Evolutionary conservation across 2,888 invertebrate species (phyloP), one percentile per base, ranked within the genome.

Genomic region (Lepidocyrtinus sp.): DNA sequence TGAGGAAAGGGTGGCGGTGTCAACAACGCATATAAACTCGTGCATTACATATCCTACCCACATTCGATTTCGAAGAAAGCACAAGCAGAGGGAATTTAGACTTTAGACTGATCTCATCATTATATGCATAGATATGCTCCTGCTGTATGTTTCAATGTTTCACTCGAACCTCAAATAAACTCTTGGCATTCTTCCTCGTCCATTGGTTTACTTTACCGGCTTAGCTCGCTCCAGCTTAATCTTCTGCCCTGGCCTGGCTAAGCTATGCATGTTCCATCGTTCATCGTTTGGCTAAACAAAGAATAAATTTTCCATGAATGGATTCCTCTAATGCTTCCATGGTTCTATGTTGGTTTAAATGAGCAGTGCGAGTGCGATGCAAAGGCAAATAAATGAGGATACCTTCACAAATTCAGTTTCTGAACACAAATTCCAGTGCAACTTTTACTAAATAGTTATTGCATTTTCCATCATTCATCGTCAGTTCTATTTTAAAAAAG

Each of bases 1-100:
- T 36, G 5, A 36, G 12, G 36, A 17, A 55, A 55, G 55, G 55
- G 55, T 55, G 55, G 9, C 55, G 55, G 55, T 55, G 55, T 55
- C 55, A 55, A 55, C 5, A n/a, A 55, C 17, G 55, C 17, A 55
- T 55, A 55, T n/a, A 36, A 36, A 9, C 7, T 36, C 5, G 12
- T 12, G 36, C 12, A 12, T 36, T 36, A 9, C 12, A 9, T 36
- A 36, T 12, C 36, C 5, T 36, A 36, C n/a, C n/a, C n/a, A 36
- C 36, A 36, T 12, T 12, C 5, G 36, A 36, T 36, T 36, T 12
- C 7, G 12, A 36, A 5, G 12, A 36, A 36, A 5, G 5, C 12
- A 9, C 36, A 36, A 36, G 12, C 7, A 12, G 36, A 36, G 36
- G 12, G 12, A 36, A 12, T 12, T 36, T 12, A 36, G 36, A 36